Evolutionary conservation across 2,888 invertebrate species (phyloP).

Genomic region (Tromatobia lineatoria): DNA sequence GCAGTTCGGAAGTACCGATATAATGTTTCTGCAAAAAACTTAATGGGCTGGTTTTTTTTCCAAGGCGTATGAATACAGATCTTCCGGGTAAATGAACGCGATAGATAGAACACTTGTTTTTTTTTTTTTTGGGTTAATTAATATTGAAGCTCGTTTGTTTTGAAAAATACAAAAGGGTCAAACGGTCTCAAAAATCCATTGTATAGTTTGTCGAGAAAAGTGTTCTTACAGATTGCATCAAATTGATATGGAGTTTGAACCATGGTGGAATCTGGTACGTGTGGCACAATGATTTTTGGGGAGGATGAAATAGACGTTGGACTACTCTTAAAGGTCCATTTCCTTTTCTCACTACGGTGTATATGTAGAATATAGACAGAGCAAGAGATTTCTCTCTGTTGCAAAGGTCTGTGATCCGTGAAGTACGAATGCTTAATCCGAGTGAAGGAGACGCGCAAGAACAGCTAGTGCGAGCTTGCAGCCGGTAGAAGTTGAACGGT

Average conservation of each 20-base stretch:
- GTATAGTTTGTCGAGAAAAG: not conserved
- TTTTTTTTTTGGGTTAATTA: not conserved
- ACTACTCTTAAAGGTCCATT: slow-evolving; percentile 18
- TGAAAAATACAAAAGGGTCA: no score
- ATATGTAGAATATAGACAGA: slow-evolving; percentile 12
- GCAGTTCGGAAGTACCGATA: not conserved
- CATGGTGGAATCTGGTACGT: not conserved
- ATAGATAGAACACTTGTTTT: not conserved
- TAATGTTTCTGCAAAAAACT: not conserved
- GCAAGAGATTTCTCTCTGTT: slow-evolving; percentile 35
- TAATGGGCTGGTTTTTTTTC: not conserved
- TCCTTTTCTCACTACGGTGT: not conserved
- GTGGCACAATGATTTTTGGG: not conserved
- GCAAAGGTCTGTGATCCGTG: slow-evolving; percentile 55
- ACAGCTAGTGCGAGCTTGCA: slow-evolving; percentile 46
- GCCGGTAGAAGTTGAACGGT: slow-evolving; percentile 57
- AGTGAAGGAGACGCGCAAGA: slow-evolving; percentile 40
- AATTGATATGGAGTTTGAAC: no score
- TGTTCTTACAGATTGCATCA: not conserved
- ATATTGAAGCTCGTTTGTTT: not conserved
- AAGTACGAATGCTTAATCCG: slow-evolving; percentile 64
- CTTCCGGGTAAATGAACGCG: not conserved
- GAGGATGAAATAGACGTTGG: not conserved
- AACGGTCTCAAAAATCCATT: not conserved
- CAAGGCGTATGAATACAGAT: not conserved